Evolutionary conservation across 2,888 invertebrate species (phyloP).

Genomic region (Stenodera caucasica): DNA sequence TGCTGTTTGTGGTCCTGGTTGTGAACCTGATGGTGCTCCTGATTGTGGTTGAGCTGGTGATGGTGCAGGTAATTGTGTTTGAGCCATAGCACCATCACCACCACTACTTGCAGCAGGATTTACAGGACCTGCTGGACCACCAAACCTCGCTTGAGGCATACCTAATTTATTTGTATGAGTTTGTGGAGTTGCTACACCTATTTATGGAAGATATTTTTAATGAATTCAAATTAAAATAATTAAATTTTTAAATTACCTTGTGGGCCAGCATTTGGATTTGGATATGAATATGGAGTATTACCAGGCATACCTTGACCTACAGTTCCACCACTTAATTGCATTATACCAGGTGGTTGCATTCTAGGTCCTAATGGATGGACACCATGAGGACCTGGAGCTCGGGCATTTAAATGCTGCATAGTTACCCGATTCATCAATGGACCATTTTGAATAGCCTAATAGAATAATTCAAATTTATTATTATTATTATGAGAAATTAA

Average conservation of each 20-base stretch:
- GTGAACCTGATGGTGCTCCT: constrained; percentile 67
- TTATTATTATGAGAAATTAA: too few relatives aligned
- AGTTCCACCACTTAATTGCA: constrained; percentile 53
- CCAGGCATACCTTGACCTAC: constrained; percentile 61
- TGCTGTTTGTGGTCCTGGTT: constrained; percentile 62
- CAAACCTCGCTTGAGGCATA: constrained; percentile 45
- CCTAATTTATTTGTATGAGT: constrained; percentile 46
- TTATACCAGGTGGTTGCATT: constrained; percentile 63
- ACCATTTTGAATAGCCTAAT: constrained; percentile 74
- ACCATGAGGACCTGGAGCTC: constrained; percentile 51
- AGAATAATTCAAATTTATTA: constrained; percentile 18
- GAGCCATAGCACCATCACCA: constrained; percentile 69
- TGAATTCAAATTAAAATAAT: neutral
- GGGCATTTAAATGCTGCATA: constrained; percentile 58
- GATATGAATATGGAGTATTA: constrained; percentile 58
- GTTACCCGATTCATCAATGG: constrained; percentile 67
- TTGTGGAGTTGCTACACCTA: constrained; percentile 61
- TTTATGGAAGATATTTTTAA: neutral
- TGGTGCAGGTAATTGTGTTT: constrained; percentile 76
- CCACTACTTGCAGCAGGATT: constrained; percentile 56
- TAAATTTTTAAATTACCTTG: constrained; percentile 45
- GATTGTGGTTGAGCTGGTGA: constrained; percentile 78
- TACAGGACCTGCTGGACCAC: constrained; percentile 55
- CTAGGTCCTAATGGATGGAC: constrained; percentile 62
- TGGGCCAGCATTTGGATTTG: constrained; percentile 60